These are phyloP conservation scores for Xylophagus ater DNA, from an alignment of 2,888 invertebrate species.

Conservation along the genomic window DNA sequence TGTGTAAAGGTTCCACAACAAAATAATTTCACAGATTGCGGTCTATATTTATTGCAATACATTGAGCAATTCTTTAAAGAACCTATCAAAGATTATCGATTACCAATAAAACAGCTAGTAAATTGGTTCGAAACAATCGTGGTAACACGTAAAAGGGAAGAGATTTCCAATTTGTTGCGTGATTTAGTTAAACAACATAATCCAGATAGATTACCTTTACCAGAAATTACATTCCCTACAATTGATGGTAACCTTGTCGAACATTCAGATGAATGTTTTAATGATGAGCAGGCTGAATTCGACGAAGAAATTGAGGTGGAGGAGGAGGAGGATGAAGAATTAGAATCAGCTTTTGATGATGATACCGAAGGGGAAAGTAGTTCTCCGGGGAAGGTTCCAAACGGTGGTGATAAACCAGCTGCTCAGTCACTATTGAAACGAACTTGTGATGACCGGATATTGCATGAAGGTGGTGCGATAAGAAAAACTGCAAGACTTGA, in stretches of 20 bases:
- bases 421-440: too few species aligned
- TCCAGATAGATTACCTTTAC: conserved; percentile 53
- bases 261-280: conserved; percentile 42
- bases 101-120: conserved; percentile 71
- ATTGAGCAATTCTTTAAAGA: conserved; percentile 90
- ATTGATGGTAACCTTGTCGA: conserved; percentile 58
- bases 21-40: conserved; percentile 94
- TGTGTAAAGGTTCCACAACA: conserved; percentile 94
- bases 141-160: conserved; percentile 76
- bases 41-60: conserved; percentile 88
- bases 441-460: too few species aligned
- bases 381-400: conserved; percentile 14
- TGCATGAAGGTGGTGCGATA: too few species aligned
- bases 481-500: too few species aligned
- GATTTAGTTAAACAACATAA: conserved; percentile 62
- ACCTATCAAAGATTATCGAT: conserved; percentile 67
- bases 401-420: too few species aligned
- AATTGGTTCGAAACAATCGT: conserved; percentile 81
- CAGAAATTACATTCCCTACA: conserved; percentile 65
- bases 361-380: conserved; percentile 12
- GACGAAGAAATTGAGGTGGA: conserved; percentile 43
- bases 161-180: conserved; percentile 69
- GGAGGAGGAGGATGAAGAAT: conserved; percentile 28
- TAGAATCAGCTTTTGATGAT: conserved; percentile 7
- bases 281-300: conserved; percentile 44